phyloP scores from a whole-genome alignment of 2,797 vertebrate genomes.

The Sebastiscus albofasciatus region DNA sequence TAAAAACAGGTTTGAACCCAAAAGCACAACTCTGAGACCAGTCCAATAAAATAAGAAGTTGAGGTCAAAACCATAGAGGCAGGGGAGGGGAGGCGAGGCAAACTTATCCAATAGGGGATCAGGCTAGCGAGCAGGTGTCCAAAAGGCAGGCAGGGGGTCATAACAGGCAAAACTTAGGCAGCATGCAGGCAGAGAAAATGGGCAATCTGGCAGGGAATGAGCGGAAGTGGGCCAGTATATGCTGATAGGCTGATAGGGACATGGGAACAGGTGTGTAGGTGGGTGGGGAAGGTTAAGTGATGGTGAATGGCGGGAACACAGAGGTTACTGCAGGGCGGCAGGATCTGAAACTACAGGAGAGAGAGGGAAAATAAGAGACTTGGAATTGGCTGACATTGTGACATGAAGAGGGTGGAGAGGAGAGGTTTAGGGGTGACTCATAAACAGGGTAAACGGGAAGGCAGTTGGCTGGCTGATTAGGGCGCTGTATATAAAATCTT shows the following conservation, averaged over 20 bases:
- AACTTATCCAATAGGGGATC: not conserved
- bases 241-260: not conserved
- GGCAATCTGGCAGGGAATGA: not conserved
- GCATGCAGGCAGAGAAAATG: not conserved
- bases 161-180: not conserved
- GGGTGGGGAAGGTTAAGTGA: not conserved
- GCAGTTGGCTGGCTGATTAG: slow-evolving; percentile 49
- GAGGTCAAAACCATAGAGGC: not conserved
- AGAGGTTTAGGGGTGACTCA: slow-evolving; percentile 57
- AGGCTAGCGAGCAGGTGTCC: not conserved
- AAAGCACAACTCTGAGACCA: not conserved
- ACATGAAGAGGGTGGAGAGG: not conserved
- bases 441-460: slow-evolving; percentile 53
- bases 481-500: slow-evolving; percentile 48
- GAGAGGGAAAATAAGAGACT: not conserved
- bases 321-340: not conserved
- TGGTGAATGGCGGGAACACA: not conserved
- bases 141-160: not conserved
- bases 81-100: not conserved
- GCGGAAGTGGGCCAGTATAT: not conserved
- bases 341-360: not conserved
- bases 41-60: not conserved
- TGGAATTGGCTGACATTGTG: not conserved
- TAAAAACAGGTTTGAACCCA: not conserved
- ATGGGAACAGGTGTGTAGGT: not conserved